phyloP scores from a whole-genome alignment of 1,140 invertebrate species.

The Stegodyphus dumicola region DNA sequence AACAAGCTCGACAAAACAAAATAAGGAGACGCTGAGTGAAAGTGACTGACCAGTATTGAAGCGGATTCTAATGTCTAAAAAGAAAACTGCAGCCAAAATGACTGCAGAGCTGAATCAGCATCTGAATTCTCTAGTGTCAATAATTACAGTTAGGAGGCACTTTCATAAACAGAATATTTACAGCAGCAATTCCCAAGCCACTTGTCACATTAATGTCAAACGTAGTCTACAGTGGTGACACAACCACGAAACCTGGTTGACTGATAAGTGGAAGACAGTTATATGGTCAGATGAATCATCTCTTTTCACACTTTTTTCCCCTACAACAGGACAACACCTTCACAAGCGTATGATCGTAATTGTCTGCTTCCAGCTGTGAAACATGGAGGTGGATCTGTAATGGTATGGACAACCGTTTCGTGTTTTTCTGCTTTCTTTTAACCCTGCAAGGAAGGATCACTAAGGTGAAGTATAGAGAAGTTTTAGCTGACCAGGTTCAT shows the following conservation, averaged over 20 bases:
- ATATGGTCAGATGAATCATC: background rate
- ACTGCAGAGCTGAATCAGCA: background rate
- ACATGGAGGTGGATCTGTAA: conserved; percentile 1
- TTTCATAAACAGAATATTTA: background rate
- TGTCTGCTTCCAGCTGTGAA: background rate
- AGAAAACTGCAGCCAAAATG: background rate
- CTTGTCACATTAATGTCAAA: background rate
- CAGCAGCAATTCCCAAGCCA: too few species aligned
- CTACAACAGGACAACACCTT: background rate
- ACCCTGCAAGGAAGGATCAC: conserved; percentile 4
- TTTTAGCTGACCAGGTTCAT: conserved; percentile 7
- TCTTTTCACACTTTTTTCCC: background rate
- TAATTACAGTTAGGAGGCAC: background rate
- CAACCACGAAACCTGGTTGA: background rate
- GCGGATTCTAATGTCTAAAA: background rate
- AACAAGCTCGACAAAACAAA: background rate
- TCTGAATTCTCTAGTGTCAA: background rate
- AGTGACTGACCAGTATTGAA: too few species aligned
- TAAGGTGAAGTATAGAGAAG: background rate
- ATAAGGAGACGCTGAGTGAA: background rate
- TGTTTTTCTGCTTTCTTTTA: background rate
- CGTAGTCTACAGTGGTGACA: background rate
- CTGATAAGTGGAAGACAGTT: background rate
- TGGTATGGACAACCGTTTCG: conserved; percentile 16
- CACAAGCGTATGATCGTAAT: background rate